Evolutionary conservation across 2,113 vertebrate genomes (phyloP).

Genomic region (Plecotus auritus): DNA sequence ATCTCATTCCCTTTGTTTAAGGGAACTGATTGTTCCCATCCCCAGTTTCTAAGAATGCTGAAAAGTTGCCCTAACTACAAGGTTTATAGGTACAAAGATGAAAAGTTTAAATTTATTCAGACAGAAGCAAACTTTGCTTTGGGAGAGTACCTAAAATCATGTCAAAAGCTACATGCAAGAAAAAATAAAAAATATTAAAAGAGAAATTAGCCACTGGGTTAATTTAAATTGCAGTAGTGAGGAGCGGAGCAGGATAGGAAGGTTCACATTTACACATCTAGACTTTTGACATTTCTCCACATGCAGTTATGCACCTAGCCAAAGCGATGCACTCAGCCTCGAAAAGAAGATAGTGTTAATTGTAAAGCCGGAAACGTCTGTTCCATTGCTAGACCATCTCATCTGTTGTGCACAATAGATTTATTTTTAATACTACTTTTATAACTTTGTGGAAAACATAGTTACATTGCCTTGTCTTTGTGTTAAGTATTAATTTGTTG

Average conservation of each 20-base stretch:
- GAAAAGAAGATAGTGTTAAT: not conserved
- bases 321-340: not conserved
- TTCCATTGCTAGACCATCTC: not conserved
- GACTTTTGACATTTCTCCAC: not conserved
- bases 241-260: not conserved
- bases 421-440: not conserved
- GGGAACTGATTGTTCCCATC: not conserved
- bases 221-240: not conserved
- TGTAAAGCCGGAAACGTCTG: not conserved
- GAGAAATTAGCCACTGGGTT: not conserved
- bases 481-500: conserved; percentile 27
- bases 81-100: not conserved
- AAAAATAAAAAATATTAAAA: conserved; percentile 7
- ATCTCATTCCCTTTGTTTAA: not conserved
- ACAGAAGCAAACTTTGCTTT: conserved; percentile 26
- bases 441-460: not conserved
- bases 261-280: not conserved
- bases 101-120: conserved; percentile 41
- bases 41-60: not conserved
- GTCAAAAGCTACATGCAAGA: not conserved
- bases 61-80: not conserved
- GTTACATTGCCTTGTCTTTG: not conserved
- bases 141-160: not conserved
- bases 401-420: not conserved
- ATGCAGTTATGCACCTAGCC: not conserved